Conservation (phyloP, 2,113 vertebrate species). For the Micromys minutus region DNA sequence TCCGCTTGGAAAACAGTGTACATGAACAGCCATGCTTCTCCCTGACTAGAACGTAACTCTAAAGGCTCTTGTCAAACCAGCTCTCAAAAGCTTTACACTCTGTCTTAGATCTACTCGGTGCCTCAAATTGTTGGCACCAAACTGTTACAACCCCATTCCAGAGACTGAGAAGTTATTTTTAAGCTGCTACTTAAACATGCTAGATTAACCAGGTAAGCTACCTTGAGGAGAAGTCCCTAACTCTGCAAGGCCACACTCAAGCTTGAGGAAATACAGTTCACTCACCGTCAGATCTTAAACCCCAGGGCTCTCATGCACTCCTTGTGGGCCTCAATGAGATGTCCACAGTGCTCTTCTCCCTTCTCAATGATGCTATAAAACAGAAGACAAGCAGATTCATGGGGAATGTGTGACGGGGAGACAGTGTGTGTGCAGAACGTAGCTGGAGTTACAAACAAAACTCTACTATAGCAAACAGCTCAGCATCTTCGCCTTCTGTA, state of each 20-base stretch:
- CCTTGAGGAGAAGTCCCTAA: background rate
- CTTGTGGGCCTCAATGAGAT: constrained; percentile 97
- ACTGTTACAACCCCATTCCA: background rate
- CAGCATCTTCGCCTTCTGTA: background rate
- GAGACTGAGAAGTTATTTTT: background rate
- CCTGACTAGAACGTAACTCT: background rate
- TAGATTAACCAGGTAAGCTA: background rate
- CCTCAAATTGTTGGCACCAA: constrained; percentile 1
- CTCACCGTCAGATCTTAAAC: constrained; percentile 91
- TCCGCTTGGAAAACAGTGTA: constrained; percentile 5
- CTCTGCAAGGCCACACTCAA: constrained; percentile 9
- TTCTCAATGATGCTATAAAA: constrained; percentile 95
- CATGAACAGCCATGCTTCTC: background rate
- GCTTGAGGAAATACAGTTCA: background rate
- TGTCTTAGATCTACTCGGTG: background rate
- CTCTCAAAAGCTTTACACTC: constrained; percentile 33
- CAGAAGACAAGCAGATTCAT: constrained; percentile 55
- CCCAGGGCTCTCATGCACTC: constrained; percentile 98
- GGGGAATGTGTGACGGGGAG: background rate
- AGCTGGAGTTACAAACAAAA: background rate
- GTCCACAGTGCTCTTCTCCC: constrained; percentile 94
- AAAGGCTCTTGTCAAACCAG: constrained; percentile 8
- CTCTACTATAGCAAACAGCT: background rate
- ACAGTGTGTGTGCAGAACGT: background rate
- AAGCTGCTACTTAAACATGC: constrained; percentile 1